Conservation (phyloP, 2,888 invertebrate genomes). For the Lasioglossum calceatum region DNA sequence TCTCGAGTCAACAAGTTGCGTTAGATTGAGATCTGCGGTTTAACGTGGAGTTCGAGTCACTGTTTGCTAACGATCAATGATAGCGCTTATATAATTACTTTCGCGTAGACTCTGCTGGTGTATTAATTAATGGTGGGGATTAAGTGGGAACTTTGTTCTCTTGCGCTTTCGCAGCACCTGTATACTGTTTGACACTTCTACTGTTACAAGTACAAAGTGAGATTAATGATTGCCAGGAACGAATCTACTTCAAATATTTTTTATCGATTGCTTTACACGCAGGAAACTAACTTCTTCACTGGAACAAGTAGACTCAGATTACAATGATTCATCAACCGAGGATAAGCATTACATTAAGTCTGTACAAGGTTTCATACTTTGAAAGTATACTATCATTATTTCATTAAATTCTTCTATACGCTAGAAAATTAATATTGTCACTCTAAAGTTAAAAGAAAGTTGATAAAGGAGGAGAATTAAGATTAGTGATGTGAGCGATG, state of each 20-base stretch:
- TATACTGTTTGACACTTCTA: not conserved
- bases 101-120: not conserved
- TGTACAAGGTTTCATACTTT: too few species aligned
- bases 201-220: not conserved
- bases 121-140: not conserved
- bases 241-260: not conserved
- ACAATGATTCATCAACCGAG: not conserved
- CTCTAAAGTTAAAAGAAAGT: not conserved
- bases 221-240: not conserved
- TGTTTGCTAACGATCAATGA: not conserved
- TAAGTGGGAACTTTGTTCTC: not conserved
- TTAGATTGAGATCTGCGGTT: not conserved
- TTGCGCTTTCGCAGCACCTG: not conserved
- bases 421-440: not conserved
- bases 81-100: not conserved
- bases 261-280: not conserved
- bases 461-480: not conserved
- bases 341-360: not conserved
- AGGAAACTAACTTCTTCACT: not conserved
- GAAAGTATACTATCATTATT: not conserved
- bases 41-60: not conserved
- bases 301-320: not conserved
- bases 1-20: not conserved
- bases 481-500: too few species aligned
- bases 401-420: not conserved